phyloP scores from a whole-genome alignment of 2,888 invertebrate species.

The Xestobium rufovillosum region DNA sequence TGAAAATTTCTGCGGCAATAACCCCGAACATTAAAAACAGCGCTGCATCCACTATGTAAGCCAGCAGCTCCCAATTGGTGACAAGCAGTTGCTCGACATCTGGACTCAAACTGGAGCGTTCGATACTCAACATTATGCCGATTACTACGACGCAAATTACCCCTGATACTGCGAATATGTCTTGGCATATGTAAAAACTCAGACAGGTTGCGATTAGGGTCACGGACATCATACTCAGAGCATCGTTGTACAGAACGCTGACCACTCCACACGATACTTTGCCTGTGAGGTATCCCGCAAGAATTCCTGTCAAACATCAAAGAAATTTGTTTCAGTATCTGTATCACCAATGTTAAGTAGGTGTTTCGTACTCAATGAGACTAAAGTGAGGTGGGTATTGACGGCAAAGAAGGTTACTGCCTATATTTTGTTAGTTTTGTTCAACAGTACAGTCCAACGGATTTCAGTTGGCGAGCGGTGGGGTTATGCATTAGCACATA shows the following conservation, averaged over 20 bases:
- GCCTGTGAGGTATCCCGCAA: background rate
- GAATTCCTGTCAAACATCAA: no score
- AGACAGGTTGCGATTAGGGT: background rate
- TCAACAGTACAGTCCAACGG: no score
- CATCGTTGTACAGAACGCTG: background rate
- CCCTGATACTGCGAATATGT: slow-evolving; percentile 45
- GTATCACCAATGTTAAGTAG: no score
- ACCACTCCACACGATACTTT: background rate
- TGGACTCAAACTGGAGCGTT: slow-evolving; percentile 43
- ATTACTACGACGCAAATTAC: slow-evolving; percentile 55
- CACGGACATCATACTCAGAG: background rate
- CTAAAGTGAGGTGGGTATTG: no score
- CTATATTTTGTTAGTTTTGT: no score
- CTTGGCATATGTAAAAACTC: background rate
- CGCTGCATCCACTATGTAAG: slow-evolving; percentile 27
- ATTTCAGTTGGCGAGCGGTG: no score
- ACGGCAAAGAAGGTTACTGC: no score
- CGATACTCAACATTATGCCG: slow-evolving; percentile 50
- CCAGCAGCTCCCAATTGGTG: slow-evolving; percentile 44
- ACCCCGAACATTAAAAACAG: background rate
- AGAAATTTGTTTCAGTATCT: no score
- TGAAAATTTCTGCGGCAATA: background rate
- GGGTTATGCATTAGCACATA: no score
- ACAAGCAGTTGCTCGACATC: slow-evolving; percentile 46
- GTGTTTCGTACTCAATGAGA: no score